Evolutionary conservation across 2,888 invertebrate species (phyloP).

Genomic region (Flexamia atlantica): DNA sequence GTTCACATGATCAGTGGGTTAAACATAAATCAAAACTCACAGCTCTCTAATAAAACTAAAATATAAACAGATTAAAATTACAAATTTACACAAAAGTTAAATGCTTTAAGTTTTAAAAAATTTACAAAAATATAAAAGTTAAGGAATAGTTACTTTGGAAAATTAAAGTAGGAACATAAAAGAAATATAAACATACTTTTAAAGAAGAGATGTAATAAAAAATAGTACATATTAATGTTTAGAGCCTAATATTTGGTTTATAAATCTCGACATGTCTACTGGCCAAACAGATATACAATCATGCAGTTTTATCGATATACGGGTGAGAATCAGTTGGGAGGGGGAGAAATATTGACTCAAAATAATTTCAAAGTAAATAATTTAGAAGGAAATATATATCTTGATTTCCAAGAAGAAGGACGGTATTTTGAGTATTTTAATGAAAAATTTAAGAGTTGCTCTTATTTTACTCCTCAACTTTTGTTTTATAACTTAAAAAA

Average conservation of each 20-base stretch:
- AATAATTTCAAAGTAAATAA: too few relatives aligned
- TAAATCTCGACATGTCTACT: slow-evolving; percentile 34
- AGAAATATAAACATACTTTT: too few relatives aligned
- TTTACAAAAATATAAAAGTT: slow-evolving; percentile 2
- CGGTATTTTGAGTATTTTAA: too few relatives aligned
- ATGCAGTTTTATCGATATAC: slow-evolving; percentile 35
- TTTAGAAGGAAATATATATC: too few relatives aligned
- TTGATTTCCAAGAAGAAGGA: too few relatives aligned
- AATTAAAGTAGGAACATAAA: slow-evolving; percentile 17
- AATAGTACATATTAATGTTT: background rate
- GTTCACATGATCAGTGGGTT: background rate
- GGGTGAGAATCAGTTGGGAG: too few relatives aligned
- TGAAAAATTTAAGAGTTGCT: too few relatives aligned
- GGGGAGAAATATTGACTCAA: too few relatives aligned
- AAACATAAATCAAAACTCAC: slow-evolving; percentile 13
- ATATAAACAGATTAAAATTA: slow-evolving; percentile 8
- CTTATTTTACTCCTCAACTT: too few relatives aligned
- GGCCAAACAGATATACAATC: background rate
- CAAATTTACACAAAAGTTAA: slow-evolving; percentile 14
- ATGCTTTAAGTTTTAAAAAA: background rate
- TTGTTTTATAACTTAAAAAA: too few relatives aligned
- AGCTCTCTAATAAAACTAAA: slow-evolving; percentile 8
- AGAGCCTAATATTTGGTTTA: slow-evolving; percentile 48
- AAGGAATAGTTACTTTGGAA: background rate
- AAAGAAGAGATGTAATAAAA: background rate